Evolutionary conservation across 2,113 vertebrate species (phyloP), one percentile per base, ranked within the genome.

Genomic region (Vulpes vulpes): DNA sequence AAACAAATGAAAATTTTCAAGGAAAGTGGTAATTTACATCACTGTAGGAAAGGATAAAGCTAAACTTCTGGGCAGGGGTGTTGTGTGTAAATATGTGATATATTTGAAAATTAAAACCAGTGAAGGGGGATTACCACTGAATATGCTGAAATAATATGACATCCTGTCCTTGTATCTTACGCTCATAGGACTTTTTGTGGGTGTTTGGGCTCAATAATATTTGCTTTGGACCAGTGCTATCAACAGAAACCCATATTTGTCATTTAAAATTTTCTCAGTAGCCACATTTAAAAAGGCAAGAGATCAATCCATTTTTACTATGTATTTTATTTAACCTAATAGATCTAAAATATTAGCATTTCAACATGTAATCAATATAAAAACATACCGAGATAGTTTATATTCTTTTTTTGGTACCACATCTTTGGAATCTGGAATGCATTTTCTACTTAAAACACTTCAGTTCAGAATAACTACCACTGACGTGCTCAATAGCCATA

Each of bases 21-120:
- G 57, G 15, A 92, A 97, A 97, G 85, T 12, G 19, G 23, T 67
- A 92, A 91, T 81, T 96, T 76, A 91, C 38, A 51, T 60, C 84
- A n/a, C 43, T 38, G 59, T 2, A 85, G n/a, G 23, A 94, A 89
- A 60, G 7, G 69, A 64, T 83, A 14, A 80, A 49, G 59, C 73
- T 64, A 85, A 94, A 78, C 27, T 6, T 11, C 11, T 84, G 2
- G 76, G 76, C 10, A 8, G 8, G 67, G 32, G 23, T 7, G 23
- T 51, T 27, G 25, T 49, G 14, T 76, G 14, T 76, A 49, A 76
- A 76, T 89, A 85, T 88, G 30, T 92, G 19, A 55, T 53, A 55
- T 32, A 80, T 69, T 71, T 53, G 73, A 91, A 94, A 78, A 67
- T 82, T 51, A 53, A 92, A 84, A 76, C 51, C 3, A 51, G 25